Base-by-base conservation (phyloP, 2,888 invertebrate genomes). In the Ophion ventricosus region DNA sequence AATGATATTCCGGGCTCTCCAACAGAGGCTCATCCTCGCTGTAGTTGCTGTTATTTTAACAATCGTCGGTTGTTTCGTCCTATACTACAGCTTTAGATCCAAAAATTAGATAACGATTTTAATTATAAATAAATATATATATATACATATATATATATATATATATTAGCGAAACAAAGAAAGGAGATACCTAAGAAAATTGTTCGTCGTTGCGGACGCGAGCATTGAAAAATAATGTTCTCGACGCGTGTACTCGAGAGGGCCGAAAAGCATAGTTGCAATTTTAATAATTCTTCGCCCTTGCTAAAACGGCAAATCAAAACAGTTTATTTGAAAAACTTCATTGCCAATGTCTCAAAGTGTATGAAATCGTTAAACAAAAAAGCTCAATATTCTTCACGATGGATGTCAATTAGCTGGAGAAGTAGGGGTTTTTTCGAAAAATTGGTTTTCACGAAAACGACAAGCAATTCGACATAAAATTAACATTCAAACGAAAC, bases 1-100 rank as follows among this genome's bases (percentile, higher is more conserved):
- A 56, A 98, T 98, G 98, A 95, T 98, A 92, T 95, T 96, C 94
- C 95, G 98, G 82, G 96, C 96, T 75, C 94, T 97, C 86, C 97
- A 97, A 89, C 97, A 97, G 92, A 96, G 96, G 90, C 94, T 96
- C 84, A 94, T 97, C n/a, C 94, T 98, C 23, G 95, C 95, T 78
- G 94, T 95, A n/a, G 95, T 97, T 10, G 95, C 95, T 40, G 94
- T 95, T 72, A 94, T 95, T 87, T 95, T 96, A 89, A 92, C 95
- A 74, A 90, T 95, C 69, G 95, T 95, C 64, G 94, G 96, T 84
- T 95, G 95, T 86, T 92, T 95, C 49, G 96, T 95, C 66, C 93
- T 97, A 72, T 97, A 97, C 93, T 94, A 91, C 83, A 92, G 92
- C 83, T 92, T 92, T 82, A 90, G 88, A 74, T 90, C 91, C 78